phyloP scores from a whole-genome alignment of 2,888 invertebrate genomes.

The Dryobotodes eremita region DNA sequence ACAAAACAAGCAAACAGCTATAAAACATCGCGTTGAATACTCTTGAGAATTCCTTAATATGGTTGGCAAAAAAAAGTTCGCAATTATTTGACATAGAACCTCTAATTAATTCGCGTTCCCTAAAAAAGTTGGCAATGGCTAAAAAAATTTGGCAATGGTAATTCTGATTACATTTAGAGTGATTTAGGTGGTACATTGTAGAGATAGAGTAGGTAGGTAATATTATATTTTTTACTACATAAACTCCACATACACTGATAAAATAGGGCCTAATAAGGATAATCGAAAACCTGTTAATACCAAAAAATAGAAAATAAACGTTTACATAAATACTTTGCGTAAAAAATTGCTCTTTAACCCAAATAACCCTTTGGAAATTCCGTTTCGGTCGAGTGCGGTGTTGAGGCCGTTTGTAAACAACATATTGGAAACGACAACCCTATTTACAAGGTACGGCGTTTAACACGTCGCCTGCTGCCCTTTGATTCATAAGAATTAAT shows the following conservation, averaged over 20 bases:
- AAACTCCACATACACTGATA: not conserved
- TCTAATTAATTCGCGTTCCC: slow-evolving; percentile 10
- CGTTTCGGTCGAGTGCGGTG: slow-evolving; percentile 45
- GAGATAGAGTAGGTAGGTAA: not conserved
- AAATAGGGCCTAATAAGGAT: not conserved
- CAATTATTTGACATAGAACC: slow-evolving; percentile 14
- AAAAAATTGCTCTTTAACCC: slow-evolving; percentile 38
- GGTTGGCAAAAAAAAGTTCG: slow-evolving; percentile 31
- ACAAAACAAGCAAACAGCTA: slow-evolving; percentile 63
- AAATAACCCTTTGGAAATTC: slow-evolving; percentile 41
- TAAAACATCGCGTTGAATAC: slow-evolving; percentile 59
- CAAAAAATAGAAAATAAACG: slow-evolving; percentile 20
- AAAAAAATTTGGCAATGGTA: slow-evolving; percentile 3
- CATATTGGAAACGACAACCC: slow-evolving; percentile 62
- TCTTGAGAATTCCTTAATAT: slow-evolving; percentile 46
- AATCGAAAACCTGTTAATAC: slow-evolving; percentile 1
- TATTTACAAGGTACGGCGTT: slow-evolving; percentile 71
- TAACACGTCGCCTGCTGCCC: slow-evolving; percentile 75
- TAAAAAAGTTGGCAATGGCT: not conserved
- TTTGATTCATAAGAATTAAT: slow-evolving; percentile 79
- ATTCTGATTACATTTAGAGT: slow-evolving; percentile 4
- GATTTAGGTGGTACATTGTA: not conserved
- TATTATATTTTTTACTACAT: not conserved
- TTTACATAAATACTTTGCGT: slow-evolving; percentile 17
- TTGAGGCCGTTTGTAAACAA: slow-evolving; percentile 37